Conservation (phyloP, 2,888 invertebrate genomes). For the Sinohyriopsis cumingii region DNA sequence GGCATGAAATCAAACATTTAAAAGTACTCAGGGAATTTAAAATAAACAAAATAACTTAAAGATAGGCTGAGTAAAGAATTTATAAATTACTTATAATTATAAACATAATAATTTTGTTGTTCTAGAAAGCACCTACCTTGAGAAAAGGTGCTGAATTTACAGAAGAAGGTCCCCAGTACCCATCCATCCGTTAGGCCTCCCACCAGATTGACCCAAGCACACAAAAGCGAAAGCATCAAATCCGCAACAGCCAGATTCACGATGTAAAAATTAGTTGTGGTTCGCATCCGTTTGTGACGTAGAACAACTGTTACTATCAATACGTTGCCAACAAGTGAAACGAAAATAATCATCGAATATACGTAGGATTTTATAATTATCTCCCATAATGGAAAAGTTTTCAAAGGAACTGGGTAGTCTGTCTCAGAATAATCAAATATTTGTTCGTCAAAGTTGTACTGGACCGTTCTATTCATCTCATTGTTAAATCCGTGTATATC, state of each 20-base stretch:
- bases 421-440: slow-evolving; percentile 12
- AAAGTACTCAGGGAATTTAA: too few species aligned
- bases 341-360: slow-evolving; percentile 50
- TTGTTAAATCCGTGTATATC: too few species aligned
- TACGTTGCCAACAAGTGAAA: slow-evolving; percentile 58
- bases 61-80: too few species aligned
- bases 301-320: slow-evolving; percentile 57
- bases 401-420: slow-evolving; percentile 41
- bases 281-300: slow-evolving; percentile 60
- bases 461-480: too few species aligned
- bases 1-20: too few species aligned
- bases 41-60: too few species aligned
- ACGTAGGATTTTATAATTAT: slow-evolving; percentile 51
- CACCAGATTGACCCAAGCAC: slow-evolving; percentile 85
- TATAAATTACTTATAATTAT: too few species aligned
- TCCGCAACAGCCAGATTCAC: slow-evolving; percentile 68
- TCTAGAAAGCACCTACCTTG: slow-evolving; percentile 76
- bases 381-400: slow-evolving; percentile 52
- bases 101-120: too few species aligned
- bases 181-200: slow-evolving; percentile 86
- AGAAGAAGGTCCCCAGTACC: slow-evolving; percentile 82
- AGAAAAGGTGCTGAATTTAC: slow-evolving; percentile 84
- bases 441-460: too few species aligned
- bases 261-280: slow-evolving; percentile 68
- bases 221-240: slow-evolving; percentile 73